These are phyloP conservation scores for Bovichtus diacanthus DNA, from an alignment of 2,797 vertebrate genomes.

Conservation along the genomic window DNA sequence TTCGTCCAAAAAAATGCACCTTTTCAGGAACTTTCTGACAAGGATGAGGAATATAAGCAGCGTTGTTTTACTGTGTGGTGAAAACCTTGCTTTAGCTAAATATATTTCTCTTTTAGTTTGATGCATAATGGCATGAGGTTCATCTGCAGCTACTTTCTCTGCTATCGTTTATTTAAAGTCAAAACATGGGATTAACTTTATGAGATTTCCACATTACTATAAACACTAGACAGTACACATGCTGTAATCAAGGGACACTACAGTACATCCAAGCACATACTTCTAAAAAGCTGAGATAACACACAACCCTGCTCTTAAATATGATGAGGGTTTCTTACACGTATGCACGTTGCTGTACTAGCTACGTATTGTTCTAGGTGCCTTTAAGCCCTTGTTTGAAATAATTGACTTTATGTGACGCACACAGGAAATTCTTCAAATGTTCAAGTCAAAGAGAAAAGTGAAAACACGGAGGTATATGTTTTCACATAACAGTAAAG, in stretches of 20 bases:
- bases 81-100: not conserved
- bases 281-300: not conserved
- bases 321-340: not conserved
- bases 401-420: not conserved
- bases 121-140: slow-evolving; percentile 4
- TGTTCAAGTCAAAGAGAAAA: not conserved
- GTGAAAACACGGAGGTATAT: slow-evolving; percentile 5
- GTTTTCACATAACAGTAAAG: slow-evolving; percentile 9
- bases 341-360: not conserved
- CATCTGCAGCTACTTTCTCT: not conserved
- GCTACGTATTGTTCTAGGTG: not conserved
- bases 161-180: slow-evolving; percentile 1
- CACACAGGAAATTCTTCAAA: not conserved
- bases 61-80: not conserved
- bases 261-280: not conserved
- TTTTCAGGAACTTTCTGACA: slow-evolving; percentile 23
- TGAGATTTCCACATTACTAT: not conserved
- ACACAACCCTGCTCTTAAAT: not conserved
- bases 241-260: not conserved
- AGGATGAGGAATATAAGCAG: not conserved
- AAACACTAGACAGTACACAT: not conserved
- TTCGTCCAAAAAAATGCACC: slow-evolving; percentile 14
- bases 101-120: not conserved
- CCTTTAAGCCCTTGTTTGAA: not conserved
- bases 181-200: not conserved